A percentile compares a stretch with the other conserved stretches of the same genome.
Evolutionary conservation across 1,140 invertebrate species (phyloP).

Genomic region (Zaprionus gabonicus): DNA sequence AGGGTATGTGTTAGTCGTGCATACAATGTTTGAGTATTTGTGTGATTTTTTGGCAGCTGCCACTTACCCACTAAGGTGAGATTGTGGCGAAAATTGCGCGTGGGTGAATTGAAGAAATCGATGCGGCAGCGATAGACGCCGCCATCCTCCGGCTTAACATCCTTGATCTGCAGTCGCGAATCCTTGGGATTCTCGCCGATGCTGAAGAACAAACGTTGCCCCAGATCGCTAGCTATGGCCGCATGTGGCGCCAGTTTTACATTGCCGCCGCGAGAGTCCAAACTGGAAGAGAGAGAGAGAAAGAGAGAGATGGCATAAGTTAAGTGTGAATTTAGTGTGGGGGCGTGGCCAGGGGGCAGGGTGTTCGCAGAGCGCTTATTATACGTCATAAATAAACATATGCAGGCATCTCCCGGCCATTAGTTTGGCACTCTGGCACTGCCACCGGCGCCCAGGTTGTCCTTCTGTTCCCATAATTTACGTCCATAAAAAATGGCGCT

Average conservation of each 20-base stretch:
- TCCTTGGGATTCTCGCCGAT: conserved; percentile 88
- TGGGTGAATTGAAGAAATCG: conserved; percentile 93
- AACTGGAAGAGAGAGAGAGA: conserved; percentile 84
- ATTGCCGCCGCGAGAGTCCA: conserved; percentile 90
- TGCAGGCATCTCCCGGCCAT: conserved; percentile 62
- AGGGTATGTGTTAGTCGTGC: not conserved
- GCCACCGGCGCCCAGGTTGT: conserved; percentile 42
- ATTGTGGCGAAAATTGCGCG: conserved; percentile 93
- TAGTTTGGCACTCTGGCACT: conserved; percentile 39
- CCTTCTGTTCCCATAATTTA: conserved; percentile 69
- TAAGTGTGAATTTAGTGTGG: conserved; percentile 54
- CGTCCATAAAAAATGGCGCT: conserved; percentile 75
- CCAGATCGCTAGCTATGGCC: conserved; percentile 90
- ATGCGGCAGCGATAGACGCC: conserved; percentile 93
- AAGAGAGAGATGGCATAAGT: conserved; percentile 26
- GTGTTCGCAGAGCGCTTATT: conserved; percentile 58
- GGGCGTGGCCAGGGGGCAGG: conserved; percentile 47
- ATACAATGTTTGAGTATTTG: not conserved
- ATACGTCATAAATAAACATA: conserved; percentile 82
- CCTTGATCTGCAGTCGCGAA: conserved; percentile 90
- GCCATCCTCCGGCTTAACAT: conserved; percentile 90
- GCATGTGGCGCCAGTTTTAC: conserved; percentile 88
- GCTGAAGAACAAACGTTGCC: conserved; percentile 90
- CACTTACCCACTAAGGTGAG: conserved; percentile 93
- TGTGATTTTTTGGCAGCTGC: not conserved